Percentiles rank a stretch among this genome's conserved stretches.
Evolutionary conservation across 2,797 vertebrate species (phyloP).

Genomic region (Salmo trutta): DNA sequence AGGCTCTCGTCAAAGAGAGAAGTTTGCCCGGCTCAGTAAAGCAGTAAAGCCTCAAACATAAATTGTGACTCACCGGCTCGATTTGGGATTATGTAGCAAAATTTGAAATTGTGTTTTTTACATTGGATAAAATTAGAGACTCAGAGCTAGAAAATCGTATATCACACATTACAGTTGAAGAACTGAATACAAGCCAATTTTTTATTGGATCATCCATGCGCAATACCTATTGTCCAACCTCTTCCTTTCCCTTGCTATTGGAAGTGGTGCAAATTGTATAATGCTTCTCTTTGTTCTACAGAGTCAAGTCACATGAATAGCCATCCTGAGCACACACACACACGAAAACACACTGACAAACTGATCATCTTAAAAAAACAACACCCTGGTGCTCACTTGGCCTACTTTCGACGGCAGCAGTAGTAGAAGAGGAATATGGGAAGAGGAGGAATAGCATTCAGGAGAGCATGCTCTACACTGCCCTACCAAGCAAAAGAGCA

Average conservation of each 20-base stretch:
- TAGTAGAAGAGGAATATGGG: slow-evolving; percentile 71
- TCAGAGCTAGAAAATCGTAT: too few relatives aligned
- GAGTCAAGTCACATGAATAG: slow-evolving; percentile 71
- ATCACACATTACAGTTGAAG: too few relatives aligned
- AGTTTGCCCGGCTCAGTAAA: too few relatives aligned
- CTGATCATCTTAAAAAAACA: slow-evolving; percentile 79
- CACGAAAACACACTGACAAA: slow-evolving; percentile 71
- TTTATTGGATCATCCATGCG: slow-evolving; percentile 64
- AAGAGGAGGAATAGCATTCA: slow-evolving; percentile 73
- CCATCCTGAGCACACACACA: slow-evolving; percentile 53
- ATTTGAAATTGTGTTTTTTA: too few relatives aligned
- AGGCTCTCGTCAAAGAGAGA: too few relatives aligned
- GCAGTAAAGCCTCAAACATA: too few relatives aligned
- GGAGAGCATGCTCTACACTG: slow-evolving; percentile 58
- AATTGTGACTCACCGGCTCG: too few relatives aligned
- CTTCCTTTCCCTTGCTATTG: slow-evolving; percentile 59
- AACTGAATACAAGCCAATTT: slow-evolving; percentile 65
- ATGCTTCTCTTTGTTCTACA: slow-evolving; percentile 75
- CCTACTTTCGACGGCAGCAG: slow-evolving; percentile 68
- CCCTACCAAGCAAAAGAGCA: too few relatives aligned
- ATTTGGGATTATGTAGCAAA: too few relatives aligned
- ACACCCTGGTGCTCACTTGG: slow-evolving; percentile 78
- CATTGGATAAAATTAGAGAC: too few relatives aligned
- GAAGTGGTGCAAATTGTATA: slow-evolving; percentile 77
- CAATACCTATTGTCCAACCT: slow-evolving; percentile 70